Base-by-base conservation (phyloP, 2,888 invertebrate genomes). In the Thumatha senex region DNA sequence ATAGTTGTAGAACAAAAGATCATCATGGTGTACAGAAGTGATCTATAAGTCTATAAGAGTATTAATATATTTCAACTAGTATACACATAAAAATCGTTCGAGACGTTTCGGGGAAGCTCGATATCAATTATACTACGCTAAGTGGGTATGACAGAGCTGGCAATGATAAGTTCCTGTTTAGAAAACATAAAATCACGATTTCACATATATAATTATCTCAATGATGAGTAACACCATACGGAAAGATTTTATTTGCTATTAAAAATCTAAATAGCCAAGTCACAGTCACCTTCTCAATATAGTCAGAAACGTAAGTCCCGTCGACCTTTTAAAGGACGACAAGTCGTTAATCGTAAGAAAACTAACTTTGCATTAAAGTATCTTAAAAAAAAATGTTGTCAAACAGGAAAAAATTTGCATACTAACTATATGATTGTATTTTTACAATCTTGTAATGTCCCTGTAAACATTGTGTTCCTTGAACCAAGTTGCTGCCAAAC, bases 241-340 rank as follows among this genome's bases (percentile, higher is more conserved):
- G 42, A 31, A 43, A 41, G 42, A n/a, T 42, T n/a, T n/a, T 33
- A 42, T 43, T 43, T 7, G 12, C 24, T 14, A 35, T 35, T 43
- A 35, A 43, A 35, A 42, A 14, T 15, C n/a, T 8, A 14, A 14
- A 12, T 24, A 5, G 9, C 34, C 12, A 1, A 31, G 3, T 36
- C n/a, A 14, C 7, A 9, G 36, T 36, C 14, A 14, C 36, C 2
- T 36, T 10, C 9, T 36, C 1, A 3, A 14, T 33, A 24, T 43
- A 15, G 12, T 24, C 34, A 13, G 24, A 43, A 13, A 34, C 9
- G 34, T 34, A 12, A 18, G 5, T 24, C 18, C 34, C 1, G 43
- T 13, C 24, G 43, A 35, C 43, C 35, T 43, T 12, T 43, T 34
- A 35, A n/a, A 43, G 43, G 34, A 43, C 35, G 34, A 18, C 43